Evolutionary conservation across 1,140 invertebrate genomes (phyloP).

Genomic region (Andrena cerasifolii): DNA sequence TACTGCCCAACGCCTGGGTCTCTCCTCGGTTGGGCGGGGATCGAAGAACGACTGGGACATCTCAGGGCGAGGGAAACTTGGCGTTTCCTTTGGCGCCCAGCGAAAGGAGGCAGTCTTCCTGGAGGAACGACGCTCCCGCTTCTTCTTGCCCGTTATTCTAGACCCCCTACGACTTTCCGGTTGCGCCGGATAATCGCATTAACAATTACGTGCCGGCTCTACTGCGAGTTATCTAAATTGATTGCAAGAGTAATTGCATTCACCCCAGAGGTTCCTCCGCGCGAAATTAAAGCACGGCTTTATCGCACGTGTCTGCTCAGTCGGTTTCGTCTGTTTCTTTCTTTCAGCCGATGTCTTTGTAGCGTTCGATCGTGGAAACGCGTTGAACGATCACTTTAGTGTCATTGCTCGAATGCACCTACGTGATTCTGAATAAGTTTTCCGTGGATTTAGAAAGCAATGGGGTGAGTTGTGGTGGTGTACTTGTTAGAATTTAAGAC

Average conservation of each 20-base stretch:
- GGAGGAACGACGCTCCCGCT: slow-evolving; percentile 33
- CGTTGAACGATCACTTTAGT: too few species aligned
- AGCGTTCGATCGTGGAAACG: too few species aligned
- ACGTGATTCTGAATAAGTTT: too few species aligned
- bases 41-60: background rate
- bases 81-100: background rate
- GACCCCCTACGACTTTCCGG: slow-evolving; percentile 41
- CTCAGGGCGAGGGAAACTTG: background rate
- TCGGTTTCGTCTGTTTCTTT: slow-evolving; percentile 11
- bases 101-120: slow-evolving; percentile 6
- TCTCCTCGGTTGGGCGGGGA: background rate
- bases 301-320: slow-evolving; percentile 12
- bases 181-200: slow-evolving; percentile 63
- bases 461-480: too few species aligned
- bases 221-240: slow-evolving; percentile 74
- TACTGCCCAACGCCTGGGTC: too few species aligned
- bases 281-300: slow-evolving; percentile 56
- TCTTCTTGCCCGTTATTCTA: slow-evolving; percentile 52
- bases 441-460: too few species aligned
- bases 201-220: slow-evolving; percentile 72
- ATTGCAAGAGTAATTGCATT: slow-evolving; percentile 74
- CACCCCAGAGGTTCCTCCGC: slow-evolving; percentile 51
- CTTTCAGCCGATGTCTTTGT: background rate
- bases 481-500: too few species aligned
- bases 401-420: too few species aligned